Percentiles rank a stretch among this genome's conserved stretches.
Evolutionary conservation across 2,888 invertebrate genomes (phyloP).

Genomic region (Drosophila lutescens): DNA sequence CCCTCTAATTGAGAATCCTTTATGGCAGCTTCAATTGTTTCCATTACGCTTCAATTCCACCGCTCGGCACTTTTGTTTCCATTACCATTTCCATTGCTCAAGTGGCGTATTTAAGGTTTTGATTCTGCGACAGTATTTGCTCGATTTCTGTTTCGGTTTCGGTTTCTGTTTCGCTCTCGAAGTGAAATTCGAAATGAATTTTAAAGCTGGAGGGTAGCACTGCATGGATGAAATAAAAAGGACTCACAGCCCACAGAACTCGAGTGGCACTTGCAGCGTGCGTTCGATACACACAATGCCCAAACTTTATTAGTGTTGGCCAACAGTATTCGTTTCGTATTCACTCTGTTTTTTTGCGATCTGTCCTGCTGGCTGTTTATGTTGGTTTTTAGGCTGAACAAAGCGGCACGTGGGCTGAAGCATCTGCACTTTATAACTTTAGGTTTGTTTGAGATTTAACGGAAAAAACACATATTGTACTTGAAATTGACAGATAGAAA

Average conservation of each 20-base stretch:
- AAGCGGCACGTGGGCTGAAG: slow-evolving; percentile 45
- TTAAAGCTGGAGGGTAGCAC: slow-evolving; percentile 49
- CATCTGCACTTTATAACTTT: slow-evolving; percentile 25
- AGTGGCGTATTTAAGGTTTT: slow-evolving; percentile 82
- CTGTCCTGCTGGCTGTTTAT: slow-evolving; percentile 34
- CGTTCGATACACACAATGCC: slow-evolving; percentile 54
- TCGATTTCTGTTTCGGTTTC: slow-evolving; percentile 33
- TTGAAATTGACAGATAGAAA: neutral
- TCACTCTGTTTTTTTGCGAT: slow-evolving; percentile 1
- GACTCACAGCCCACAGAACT: slow-evolving; percentile 41
- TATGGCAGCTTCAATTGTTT: slow-evolving; percentile 81
- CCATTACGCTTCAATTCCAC: slow-evolving; percentile 79
- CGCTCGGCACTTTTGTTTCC: slow-evolving; percentile 72
- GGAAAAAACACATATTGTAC: neutral
- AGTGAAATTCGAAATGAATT: slow-evolving; percentile 45
- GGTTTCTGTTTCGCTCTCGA: slow-evolving; percentile 25
- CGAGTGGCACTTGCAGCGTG: slow-evolving; percentile 68
- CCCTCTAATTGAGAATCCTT: slow-evolving; percentile 80
- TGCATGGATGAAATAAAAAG: slow-evolving; percentile 16
- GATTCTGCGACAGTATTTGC: slow-evolving; percentile 81
- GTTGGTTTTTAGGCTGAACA: slow-evolving; percentile 44
- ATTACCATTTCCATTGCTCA: slow-evolving; percentile 67
- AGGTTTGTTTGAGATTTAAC: slow-evolving; percentile 6
- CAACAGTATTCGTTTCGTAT: slow-evolving; percentile 54
- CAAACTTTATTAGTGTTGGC: slow-evolving; percentile 72